Conservation (phyloP, 2,797 vertebrate genomes). For the Micrastur ruficollis region DNA sequence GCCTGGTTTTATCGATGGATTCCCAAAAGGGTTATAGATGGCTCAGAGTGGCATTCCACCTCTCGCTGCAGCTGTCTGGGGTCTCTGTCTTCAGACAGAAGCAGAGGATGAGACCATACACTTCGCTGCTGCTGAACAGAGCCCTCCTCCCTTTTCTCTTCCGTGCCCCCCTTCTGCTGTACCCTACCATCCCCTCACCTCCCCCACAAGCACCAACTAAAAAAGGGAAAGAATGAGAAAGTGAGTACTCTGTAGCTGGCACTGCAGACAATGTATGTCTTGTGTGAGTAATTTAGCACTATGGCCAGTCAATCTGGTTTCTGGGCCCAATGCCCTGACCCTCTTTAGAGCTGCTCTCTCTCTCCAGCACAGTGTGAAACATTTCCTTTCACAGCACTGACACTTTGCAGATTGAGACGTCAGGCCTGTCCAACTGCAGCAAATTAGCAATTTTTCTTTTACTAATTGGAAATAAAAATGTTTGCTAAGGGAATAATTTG, state of each 20-base stretch:
- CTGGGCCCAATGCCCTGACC: conserved; percentile 84
- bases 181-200: conserved; percentile 54
- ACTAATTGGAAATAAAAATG: conserved; percentile 97
- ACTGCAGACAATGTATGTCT: conserved; percentile 81
- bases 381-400: conserved; percentile 88
- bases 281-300: conserved; percentile 83
- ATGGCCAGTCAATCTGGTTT: conserved; percentile 84
- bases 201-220: conserved; percentile 60
- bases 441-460: conserved; percentile 92
- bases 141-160: not conserved
- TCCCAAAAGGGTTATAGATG: not conserved
- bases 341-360: conserved; percentile 80
- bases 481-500: conserved; percentile 80
- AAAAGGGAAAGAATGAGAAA: conserved; percentile 70
- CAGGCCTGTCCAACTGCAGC: conserved; percentile 86
- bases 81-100: not conserved
- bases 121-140: not conserved
- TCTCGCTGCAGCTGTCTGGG: not conserved
- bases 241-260: conserved; percentile 82
- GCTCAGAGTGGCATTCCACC: not conserved
- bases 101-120: not conserved
- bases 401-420: conserved; percentile 96
- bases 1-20: not conserved
- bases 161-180: not conserved
- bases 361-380: conserved; percentile 81